Evolutionary conservation across 1,140 invertebrate genomes (phyloP).

Genomic region (Formica exsecta): DNA sequence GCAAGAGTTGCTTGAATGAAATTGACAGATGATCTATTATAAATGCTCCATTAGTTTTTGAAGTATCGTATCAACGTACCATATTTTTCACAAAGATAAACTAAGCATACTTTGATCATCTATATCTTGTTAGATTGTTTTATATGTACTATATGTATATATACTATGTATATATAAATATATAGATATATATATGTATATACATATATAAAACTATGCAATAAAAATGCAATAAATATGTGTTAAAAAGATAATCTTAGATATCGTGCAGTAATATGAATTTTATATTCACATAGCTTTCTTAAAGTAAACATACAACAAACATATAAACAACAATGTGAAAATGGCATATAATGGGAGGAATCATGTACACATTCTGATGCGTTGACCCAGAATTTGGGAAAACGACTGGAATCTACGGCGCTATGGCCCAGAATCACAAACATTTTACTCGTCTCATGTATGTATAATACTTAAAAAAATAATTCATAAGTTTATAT

Average conservation of each 20-base stretch:
- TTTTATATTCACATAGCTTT: background rate
- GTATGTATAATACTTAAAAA: background rate
- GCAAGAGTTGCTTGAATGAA: background rate
- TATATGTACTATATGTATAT: background rate
- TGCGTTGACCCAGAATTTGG: conserved; percentile 25
- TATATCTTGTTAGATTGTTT: background rate
- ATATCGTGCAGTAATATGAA: background rate
- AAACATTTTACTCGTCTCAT: conserved; percentile 8
- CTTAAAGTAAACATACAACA: background rate
- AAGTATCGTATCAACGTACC: conserved; percentile 7
- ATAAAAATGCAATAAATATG: background rate
- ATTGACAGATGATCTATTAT: conserved; percentile 35
- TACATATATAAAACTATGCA: too few relatives aligned
- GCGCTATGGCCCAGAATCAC: conserved; percentile 20
- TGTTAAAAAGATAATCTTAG: conserved; percentile 23
- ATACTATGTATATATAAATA: background rate
- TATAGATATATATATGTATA: too few relatives aligned
- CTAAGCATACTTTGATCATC: background rate
- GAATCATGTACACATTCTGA: conserved; percentile 26
- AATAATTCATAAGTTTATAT: background rate
- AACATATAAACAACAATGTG: background rate
- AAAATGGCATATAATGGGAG: conserved; percentile 18
- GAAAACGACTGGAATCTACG: conserved; percentile 28
- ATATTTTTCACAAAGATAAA: conserved; percentile 37
- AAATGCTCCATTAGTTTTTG: conserved; percentile 41